phyloP scores from a whole-genome alignment of 2,888 invertebrate genomes.

The Dasypogon diadema region DNA sequence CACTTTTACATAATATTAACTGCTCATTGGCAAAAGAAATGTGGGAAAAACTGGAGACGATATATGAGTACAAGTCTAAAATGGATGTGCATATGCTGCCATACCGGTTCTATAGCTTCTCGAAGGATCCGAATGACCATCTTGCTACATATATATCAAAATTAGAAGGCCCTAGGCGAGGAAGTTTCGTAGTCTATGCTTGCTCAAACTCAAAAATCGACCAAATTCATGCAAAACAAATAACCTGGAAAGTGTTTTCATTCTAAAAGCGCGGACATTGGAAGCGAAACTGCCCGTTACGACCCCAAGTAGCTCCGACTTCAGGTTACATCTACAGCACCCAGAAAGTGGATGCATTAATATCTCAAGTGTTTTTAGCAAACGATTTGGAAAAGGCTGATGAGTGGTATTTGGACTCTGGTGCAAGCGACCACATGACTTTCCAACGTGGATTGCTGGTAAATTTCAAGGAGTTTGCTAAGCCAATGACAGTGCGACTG shows the following conservation, averaged over 20 bases:
- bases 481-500: no score
- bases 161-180: slow-evolving; percentile 51
- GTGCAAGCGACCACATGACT: no score
- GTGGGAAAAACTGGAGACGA: slow-evolving; percentile 54
- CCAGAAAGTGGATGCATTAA: slow-evolving; percentile 7
- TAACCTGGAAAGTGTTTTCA: slow-evolving; percentile 39
- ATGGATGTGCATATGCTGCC: slow-evolving; percentile 62
- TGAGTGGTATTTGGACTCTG: no score
- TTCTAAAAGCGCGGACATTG: slow-evolving; percentile 56
- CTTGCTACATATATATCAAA: slow-evolving; percentile 55
- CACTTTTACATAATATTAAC: slow-evolving; percentile 54
- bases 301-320: background rate
- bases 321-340: background rate
- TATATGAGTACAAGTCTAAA: slow-evolving; percentile 61
- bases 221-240: background rate
- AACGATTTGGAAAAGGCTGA: slow-evolving; percentile 28
- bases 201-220: slow-evolving; percentile 49
- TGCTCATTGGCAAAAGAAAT: slow-evolving; percentile 55
- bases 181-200: slow-evolving; percentile 56
- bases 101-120: slow-evolving; percentile 58
- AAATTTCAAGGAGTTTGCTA: no score
- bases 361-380: slow-evolving; percentile 22
- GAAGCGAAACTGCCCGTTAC: slow-evolving; percentile 54
- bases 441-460: no score
- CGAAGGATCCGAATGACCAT: slow-evolving; percentile 53